Percentiles rank a stretch among this genome's conserved stretches.
phyloP scores from a whole-genome alignment of 2,888 invertebrate genomes.

The Cheilosia vulpina region DNA sequence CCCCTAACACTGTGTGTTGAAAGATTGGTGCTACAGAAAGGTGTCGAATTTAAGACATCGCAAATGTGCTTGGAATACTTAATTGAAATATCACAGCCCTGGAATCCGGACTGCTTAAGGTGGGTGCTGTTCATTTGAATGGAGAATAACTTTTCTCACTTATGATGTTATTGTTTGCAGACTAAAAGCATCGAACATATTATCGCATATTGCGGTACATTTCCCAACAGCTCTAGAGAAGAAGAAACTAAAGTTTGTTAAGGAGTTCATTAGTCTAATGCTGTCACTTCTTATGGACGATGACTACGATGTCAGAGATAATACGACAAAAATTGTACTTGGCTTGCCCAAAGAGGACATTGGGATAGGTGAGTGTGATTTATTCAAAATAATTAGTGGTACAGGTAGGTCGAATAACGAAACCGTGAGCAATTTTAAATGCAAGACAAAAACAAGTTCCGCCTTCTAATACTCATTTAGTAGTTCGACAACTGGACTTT shows the following conservation, averaged over 20 bases:
- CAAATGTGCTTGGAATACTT: slow-evolving; percentile 78
- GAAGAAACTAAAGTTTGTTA: slow-evolving; percentile 77
- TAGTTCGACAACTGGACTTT: too few relatives aligned
- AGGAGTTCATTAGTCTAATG: slow-evolving; percentile 78
- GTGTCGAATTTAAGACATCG: slow-evolving; percentile 75
- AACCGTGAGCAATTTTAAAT: too few relatives aligned
- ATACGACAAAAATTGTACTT: slow-evolving; percentile 78
- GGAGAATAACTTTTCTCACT: background rate
- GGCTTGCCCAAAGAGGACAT: slow-evolving; percentile 76
- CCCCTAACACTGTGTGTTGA: slow-evolving; percentile 79
- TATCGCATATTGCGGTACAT: slow-evolving; percentile 77
- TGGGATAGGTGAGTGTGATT: slow-evolving; percentile 76
- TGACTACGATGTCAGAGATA: slow-evolving; percentile 79
- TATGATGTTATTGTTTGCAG: slow-evolving; percentile 63
- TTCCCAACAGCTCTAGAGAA: slow-evolving; percentile 75
- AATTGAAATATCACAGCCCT: slow-evolving; percentile 77
- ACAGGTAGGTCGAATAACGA: too few relatives aligned
- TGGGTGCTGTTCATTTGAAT: slow-evolving; percentile 33
- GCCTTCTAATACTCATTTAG: too few relatives aligned
- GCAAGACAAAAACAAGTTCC: too few relatives aligned
- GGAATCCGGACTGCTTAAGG: slow-evolving; percentile 78
- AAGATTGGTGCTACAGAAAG: slow-evolving; percentile 75
- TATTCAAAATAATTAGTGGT: background rate
- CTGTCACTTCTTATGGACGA: slow-evolving; percentile 81
- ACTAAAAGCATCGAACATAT: slow-evolving; percentile 78